Percentiles rank a stretch among this genome's conserved stretches.
Conservation (phyloP, 2,888 invertebrate genomes). For the Mimumesa dahlbomi region DNA sequence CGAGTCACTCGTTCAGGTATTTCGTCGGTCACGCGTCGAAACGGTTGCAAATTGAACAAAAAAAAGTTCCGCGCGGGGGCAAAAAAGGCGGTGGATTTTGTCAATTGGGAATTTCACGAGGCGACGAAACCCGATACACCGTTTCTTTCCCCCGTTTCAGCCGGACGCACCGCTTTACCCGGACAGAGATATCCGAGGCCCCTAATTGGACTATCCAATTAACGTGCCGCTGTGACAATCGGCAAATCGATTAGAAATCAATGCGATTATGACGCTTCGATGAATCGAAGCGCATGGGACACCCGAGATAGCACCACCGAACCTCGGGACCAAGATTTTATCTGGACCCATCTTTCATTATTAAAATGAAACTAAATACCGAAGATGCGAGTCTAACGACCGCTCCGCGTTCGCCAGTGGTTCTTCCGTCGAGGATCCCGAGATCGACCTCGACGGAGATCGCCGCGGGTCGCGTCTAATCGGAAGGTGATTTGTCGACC, state of each 20-base stretch:
- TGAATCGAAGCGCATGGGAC: slow-evolving; percentile 65
- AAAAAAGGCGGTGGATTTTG: no score
- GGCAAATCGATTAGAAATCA: slow-evolving; percentile 77
- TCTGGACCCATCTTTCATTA: slow-evolving; percentile 75
- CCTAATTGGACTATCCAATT: slow-evolving; percentile 73
- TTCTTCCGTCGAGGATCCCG: slow-evolving; percentile 49
- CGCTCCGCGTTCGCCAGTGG: slow-evolving; percentile 63
- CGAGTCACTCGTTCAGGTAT: no score
- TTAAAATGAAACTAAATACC: slow-evolving; percentile 78
- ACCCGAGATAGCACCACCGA: slow-evolving; percentile 40
- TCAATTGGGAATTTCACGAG: no score
- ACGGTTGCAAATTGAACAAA: no score
- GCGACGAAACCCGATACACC: no score
- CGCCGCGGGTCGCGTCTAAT: neutral
- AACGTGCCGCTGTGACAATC: slow-evolving; percentile 71
- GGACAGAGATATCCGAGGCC: neutral
- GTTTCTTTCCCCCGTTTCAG: no score
- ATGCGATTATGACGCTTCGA: slow-evolving; percentile 73
- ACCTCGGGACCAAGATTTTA: slow-evolving; percentile 61
- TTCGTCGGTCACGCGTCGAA: no score
- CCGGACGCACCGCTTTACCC: no score
- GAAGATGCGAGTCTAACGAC: slow-evolving; percentile 72
- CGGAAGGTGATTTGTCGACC: no score
- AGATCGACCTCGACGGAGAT: neutral
- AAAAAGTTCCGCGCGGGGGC: no score